Percentiles rank a stretch among this genome's conserved stretches.
These are phyloP conservation scores for Drosophila sturtevanti DNA, from an alignment of 1,140 invertebrate genomes.

Conservation along the genomic window DNA sequence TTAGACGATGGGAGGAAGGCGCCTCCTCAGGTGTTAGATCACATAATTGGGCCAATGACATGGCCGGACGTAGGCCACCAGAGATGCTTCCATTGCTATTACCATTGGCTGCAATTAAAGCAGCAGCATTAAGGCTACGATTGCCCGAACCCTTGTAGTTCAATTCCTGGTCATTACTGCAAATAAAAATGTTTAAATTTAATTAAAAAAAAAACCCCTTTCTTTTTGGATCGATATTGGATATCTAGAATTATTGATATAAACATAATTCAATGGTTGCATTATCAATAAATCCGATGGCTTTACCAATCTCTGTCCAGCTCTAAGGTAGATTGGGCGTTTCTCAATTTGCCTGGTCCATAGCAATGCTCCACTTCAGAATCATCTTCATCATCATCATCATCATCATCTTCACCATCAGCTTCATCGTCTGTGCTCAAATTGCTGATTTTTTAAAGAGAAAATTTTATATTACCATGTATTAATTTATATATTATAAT, in stretches of 20 bases:
- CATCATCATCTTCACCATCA: conserved; percentile 75
- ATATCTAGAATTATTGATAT: no score
- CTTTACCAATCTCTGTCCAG: conserved; percentile 72
- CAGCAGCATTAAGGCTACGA: conserved; percentile 55
- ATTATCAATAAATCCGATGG: no score
- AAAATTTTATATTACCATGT: neutral
- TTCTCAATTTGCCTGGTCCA: conserved; percentile 84
- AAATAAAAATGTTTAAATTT: no score
- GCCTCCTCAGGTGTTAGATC: conserved; percentile 84
- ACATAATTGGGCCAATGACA: conserved; percentile 85
- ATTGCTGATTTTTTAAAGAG: conserved; percentile 24
- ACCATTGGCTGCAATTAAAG: conserved; percentile 32
- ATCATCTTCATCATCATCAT: conserved; percentile 83
- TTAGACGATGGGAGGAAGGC: conserved; percentile 85
- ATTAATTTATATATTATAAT: neutral
- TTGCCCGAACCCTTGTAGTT: conserved; percentile 49
- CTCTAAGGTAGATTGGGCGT: conserved; percentile 85
- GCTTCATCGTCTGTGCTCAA: conserved; percentile 69
- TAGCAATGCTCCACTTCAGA: conserved; percentile 85
- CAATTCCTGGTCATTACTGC: conserved; percentile 53
- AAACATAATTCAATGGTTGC: no score
- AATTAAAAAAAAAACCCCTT: no score
- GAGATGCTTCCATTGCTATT: conserved; percentile 48
- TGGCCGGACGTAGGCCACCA: conserved; percentile 84
- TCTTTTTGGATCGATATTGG: no score